Percentiles rank a stretch among this genome's conserved stretches.
These are phyloP conservation scores for Pygmarrhopalites habei DNA, from an alignment of 1,140 invertebrate species.

Conservation along the genomic window DNA sequence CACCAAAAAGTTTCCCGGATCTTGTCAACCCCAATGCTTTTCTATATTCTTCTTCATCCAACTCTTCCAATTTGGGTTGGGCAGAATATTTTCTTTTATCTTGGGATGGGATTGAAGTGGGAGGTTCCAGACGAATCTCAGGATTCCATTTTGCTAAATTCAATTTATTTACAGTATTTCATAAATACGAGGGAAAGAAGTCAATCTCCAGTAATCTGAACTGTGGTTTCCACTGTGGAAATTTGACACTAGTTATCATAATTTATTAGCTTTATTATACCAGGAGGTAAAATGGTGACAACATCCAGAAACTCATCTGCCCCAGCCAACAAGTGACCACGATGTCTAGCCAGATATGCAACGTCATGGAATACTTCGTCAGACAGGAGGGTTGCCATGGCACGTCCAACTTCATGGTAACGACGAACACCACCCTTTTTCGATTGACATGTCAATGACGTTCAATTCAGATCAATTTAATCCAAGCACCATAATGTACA, in stretches of 20 bases:
- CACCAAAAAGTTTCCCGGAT: conserved; percentile 79
- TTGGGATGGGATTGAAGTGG: too few species aligned
- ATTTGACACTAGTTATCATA: too few species aligned
- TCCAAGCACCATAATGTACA: background rate
- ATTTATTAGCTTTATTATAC: conserved; percentile 8
- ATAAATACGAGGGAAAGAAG: background rate
- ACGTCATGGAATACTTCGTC: too few species aligned
- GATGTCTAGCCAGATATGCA: too few species aligned
- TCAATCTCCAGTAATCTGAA: background rate
- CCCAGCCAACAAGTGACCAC: too few species aligned
- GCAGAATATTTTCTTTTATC: conserved; percentile 67
- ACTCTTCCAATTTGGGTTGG: conserved; percentile 52
- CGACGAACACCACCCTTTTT: too few species aligned
- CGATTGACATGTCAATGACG: background rate
- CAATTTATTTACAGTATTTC: background rate
- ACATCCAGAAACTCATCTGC: too few species aligned
- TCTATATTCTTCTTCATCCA: conserved; percentile 75
- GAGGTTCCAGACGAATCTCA: too few species aligned
- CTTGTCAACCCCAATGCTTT: conserved; percentile 71
- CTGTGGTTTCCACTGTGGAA: too few species aligned
- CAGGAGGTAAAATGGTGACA: too few species aligned
- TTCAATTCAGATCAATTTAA: background rate
- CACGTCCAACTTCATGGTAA: too few species aligned
- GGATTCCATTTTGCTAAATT: background rate
- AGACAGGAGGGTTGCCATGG: too few species aligned